phyloP scores from a whole-genome alignment of 2,888 invertebrate genomes.

The Megamerina dolium region DNA sequence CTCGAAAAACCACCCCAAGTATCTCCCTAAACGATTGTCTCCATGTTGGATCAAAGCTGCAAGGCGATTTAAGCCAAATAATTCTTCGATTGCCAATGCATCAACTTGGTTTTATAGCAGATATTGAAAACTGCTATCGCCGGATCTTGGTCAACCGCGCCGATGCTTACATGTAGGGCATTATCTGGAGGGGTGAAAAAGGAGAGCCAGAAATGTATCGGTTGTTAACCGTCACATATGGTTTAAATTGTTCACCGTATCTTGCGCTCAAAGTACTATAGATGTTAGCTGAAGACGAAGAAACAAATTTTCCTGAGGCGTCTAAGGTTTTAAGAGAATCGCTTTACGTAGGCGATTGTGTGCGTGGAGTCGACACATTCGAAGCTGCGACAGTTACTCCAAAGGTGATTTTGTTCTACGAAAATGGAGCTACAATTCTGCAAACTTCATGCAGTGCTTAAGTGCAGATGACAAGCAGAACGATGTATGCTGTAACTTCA shows the following conservation, averaged over 20 bases:
- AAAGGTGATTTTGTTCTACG: too few relatives aligned
- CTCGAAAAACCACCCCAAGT: constrained; percentile 8
- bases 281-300: constrained; percentile 12
- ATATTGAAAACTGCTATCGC: constrained; percentile 20
- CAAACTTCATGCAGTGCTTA: too few relatives aligned
- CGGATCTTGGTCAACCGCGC: constrained; percentile 14
- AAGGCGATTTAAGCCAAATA: constrained; percentile 13
- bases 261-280: constrained; percentile 16
- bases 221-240: constrained; percentile 15
- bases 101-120: constrained; percentile 19
- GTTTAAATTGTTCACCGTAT: constrained; percentile 16
- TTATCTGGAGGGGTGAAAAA: constrained; percentile 12
- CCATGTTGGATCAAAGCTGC: constrained; percentile 18
- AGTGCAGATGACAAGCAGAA: too few relatives aligned
- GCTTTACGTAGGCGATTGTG: constrained; percentile 13
- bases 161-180: constrained; percentile 18
- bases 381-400: background rate
- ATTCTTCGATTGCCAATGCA: constrained; percentile 13
- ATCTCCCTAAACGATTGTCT: constrained; percentile 17
- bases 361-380: background rate
- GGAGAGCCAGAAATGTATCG: constrained; percentile 9
- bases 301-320: constrained; percentile 12
- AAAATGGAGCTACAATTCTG: too few relatives aligned
- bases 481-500: too few relatives aligned
- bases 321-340: constrained; percentile 9